Base-by-base conservation (phyloP, 2,113 vertebrate genomes). In the Coptodon rendalli region DNA sequence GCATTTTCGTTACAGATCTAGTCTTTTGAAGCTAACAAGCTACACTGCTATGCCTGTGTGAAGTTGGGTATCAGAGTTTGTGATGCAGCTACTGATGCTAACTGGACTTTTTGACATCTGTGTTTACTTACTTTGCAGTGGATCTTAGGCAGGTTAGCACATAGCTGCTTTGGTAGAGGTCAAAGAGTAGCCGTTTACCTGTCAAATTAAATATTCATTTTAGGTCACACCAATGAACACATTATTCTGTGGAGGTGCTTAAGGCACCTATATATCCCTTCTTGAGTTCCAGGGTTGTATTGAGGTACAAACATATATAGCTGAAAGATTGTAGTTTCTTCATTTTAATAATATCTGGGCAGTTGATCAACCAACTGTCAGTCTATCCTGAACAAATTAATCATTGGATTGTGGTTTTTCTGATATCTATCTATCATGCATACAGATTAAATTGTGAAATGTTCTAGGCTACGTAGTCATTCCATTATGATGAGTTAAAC, bases 401-500 rank as follows among this genome's bases (percentile, higher is more conserved):
- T 76, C 16, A 48, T 19, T 50, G 82, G 52, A 45, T 57, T 38
- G 90, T 84, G 66, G 73, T 89, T 91, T 78, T 90, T 91, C 86
- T 91, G 52, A 92, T 76, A 86, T 82, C 59, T 56, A 36, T 85
- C 81, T 56, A 19, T 85, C 79, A 86, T 86, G 87, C 57, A 83
- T 84, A 79, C 83, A 87, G 50, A 92, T 87, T 86, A 84, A 92
- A 90, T 84, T 43, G n/a, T 66, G 56, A 48, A 45, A 71, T 88
- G 87, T 89, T 93, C 82, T 78, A 82, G 61, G 73, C 88, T 86
- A 86, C 63, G 48, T 83, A 36, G 24, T 94, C 87, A 91, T 90
- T 90, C 36, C 91, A 92, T 86, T 83, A 90, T 90, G 84, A 91
- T 89, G 50, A 40, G 90, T 88, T 87, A 90, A 87, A 87, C 84